These are phyloP conservation scores for Danio kyathit DNA, from an alignment of 2,797 vertebrate species.

Conservation along the genomic window DNA sequence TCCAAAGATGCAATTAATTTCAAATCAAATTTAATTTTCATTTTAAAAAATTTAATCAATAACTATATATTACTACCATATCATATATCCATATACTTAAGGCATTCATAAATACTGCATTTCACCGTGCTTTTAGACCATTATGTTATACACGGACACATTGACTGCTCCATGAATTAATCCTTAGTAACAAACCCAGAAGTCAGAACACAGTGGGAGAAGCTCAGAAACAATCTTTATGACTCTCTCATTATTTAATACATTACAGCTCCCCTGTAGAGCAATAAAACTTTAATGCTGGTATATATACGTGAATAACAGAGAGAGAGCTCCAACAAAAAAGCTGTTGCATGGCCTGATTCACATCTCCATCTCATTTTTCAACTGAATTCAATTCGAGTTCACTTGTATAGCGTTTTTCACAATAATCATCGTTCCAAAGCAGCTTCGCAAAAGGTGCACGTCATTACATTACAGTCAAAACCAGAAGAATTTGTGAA, in stretches of 20 bases:
- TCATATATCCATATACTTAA: neutral
- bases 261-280: constrained; percentile 73
- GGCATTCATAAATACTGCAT: neutral
- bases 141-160: neutral
- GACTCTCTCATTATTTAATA: constrained; percentile 76
- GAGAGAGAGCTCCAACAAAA: constrained; percentile 12
- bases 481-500: too few species aligned
- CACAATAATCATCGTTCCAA: too few species aligned
- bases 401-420: too few species aligned
- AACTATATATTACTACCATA: too few species aligned
- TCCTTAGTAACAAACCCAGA: neutral
- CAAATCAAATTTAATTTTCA: too few species aligned
- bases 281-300: constrained; percentile 73
- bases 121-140: neutral
- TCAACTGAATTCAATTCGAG: too few species aligned
- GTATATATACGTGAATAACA: constrained; percentile 66
- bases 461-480: too few species aligned
- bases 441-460: too few species aligned
- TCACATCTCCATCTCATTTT: neutral
- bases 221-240: constrained; percentile 70
- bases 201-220: neutral
- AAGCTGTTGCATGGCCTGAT: neutral
- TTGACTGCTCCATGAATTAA: neutral
- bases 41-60: too few species aligned
- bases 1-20: too few species aligned